A percentile compares a stretch with the other conserved stretches of the same genome.
These are phyloP conservation scores for Phylloscopus whistleri DNA, from an alignment of 2,113 vertebrate species.

Conservation along the genomic window DNA sequence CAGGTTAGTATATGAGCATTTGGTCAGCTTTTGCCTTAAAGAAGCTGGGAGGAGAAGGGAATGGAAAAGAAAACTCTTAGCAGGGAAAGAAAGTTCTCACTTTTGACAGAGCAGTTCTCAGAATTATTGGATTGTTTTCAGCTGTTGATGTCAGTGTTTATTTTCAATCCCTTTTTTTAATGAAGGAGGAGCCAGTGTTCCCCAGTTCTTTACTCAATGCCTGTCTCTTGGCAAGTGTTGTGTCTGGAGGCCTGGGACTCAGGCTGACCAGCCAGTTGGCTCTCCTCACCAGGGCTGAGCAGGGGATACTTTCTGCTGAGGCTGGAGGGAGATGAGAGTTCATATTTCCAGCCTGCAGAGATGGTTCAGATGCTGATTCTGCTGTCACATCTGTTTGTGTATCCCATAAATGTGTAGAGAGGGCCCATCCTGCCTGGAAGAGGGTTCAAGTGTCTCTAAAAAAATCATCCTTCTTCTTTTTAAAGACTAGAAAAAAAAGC, in stretches of 20 bases:
- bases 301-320: background rate
- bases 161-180: background rate
- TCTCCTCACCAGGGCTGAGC: background rate
- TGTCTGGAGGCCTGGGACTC: background rate
- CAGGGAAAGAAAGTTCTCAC: background rate
- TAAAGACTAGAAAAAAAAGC: background rate
- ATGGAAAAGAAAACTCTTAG: background rate
- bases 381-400: background rate
- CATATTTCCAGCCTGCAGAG: background rate
- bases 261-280: background rate
- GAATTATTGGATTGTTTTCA: background rate
- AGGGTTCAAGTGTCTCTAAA: background rate
- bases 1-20: background rate
- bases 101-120: background rate
- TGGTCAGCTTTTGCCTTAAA: background rate
- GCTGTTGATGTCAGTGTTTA: constrained; percentile 28
- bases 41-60: background rate
- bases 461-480: background rate
- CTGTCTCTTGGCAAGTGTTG: background rate
- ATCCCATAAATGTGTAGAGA: background rate
- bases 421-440: background rate
- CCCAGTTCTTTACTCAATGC: background rate
- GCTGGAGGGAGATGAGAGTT: background rate
- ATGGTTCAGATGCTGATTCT: background rate
- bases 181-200: constrained; percentile 5